Percentiles rank a stretch among this genome's conserved stretches.
Evolutionary conservation across 30 jellyfish, hydroid and myxozoan genomes (phyloP).

Genomic region (Haliclystus octoradiatus): DNA sequence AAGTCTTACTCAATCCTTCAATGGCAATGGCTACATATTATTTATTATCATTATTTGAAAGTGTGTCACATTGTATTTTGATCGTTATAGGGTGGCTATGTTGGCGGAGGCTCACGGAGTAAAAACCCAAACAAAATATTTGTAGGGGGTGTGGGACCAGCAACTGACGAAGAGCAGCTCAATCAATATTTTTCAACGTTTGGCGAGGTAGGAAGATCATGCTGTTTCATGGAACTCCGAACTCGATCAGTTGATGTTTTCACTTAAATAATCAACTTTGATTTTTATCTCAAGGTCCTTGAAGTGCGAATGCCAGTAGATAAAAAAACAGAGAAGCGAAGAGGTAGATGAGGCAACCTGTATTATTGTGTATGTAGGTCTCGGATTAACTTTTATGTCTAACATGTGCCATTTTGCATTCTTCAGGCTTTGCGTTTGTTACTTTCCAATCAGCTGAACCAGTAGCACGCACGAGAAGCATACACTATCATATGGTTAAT

Average conservation of each 20-base stretch:
- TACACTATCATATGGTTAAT: slow-evolving; percentile 60
- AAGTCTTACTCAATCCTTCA: no score
- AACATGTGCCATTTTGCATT: background rate
- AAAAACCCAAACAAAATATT: slow-evolving; percentile 87
- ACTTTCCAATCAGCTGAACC: slow-evolving; percentile 67
- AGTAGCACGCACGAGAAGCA: slow-evolving; percentile 50
- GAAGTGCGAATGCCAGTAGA: slow-evolving; percentile 61
- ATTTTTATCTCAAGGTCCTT: slow-evolving; percentile 9
- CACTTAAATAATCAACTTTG: background rate
- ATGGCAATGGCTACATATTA: no score
- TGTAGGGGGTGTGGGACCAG: slow-evolving; percentile 99
- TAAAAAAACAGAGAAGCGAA: slow-evolving; percentile 43
- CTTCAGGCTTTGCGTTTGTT: slow-evolving; percentile 87
- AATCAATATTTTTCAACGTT: slow-evolving; percentile 62
- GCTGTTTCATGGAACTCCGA: background rate
- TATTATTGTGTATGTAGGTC: background rate
- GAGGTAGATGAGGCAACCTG: slow-evolving; percentile 27
- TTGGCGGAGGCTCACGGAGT: no score
- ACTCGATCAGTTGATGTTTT: background rate
- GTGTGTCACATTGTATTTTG: no score
- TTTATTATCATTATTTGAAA: no score
- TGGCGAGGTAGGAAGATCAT: slow-evolving; percentile 44
- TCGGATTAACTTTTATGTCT: background rate
- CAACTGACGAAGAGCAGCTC: slow-evolving; percentile 78
- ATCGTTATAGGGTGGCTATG: no score